Conservation (phyloP, 2,113 vertebrate species). For the Oenanthe oenanthe region DNA sequence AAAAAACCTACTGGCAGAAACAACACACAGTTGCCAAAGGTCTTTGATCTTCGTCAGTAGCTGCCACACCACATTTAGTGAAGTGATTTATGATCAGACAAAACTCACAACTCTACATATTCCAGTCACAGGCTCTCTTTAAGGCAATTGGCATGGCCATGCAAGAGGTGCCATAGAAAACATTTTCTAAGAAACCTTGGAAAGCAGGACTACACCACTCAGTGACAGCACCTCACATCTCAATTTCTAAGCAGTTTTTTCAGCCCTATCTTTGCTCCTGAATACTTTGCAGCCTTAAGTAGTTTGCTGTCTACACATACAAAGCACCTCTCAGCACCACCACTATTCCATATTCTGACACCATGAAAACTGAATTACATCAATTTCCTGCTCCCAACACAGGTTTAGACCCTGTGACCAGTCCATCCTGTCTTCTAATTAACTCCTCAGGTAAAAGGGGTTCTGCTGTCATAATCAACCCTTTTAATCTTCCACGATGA, state of each 20-base stretch:
- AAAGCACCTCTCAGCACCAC: neutral
- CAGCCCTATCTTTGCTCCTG: neutral
- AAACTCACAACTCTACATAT: neutral
- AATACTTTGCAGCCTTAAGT: neutral
- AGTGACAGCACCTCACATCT: neutral
- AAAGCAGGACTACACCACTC: neutral
- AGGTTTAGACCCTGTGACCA: neutral
- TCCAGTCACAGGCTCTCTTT: neutral
- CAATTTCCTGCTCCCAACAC: neutral
- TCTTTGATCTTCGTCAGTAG: neutral
- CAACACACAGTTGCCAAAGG: neutral
- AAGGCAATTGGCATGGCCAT: neutral
- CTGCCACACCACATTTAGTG: neutral
- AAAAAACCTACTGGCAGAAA: neutral
- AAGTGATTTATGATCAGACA: constrained; percentile 19
- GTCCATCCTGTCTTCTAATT: neutral
- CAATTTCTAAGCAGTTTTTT: neutral
- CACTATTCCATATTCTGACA: neutral
- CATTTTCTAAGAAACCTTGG: neutral
- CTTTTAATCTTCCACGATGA: neutral
- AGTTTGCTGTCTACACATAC: neutral
- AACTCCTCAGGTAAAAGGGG: neutral
- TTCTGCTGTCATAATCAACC: neutral
- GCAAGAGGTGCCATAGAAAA: neutral
- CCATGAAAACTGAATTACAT: neutral